These are phyloP conservation scores for Hemaris fuciformis DNA, from an alignment of 2,888 invertebrate genomes.

Conservation along the genomic window DNA sequence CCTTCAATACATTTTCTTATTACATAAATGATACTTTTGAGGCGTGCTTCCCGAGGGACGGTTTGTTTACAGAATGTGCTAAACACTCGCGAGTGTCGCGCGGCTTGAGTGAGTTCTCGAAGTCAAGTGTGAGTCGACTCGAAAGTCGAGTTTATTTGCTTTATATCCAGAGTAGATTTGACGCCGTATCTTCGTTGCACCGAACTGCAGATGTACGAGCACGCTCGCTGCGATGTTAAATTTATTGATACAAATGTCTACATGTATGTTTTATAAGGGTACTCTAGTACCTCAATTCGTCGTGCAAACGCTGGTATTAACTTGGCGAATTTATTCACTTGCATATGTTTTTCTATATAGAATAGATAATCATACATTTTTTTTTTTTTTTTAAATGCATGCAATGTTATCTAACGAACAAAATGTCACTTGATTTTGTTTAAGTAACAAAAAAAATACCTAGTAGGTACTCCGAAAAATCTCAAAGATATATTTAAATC, in stretches of 20 bases:
- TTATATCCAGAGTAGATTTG: conserved; percentile 66
- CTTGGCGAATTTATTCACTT: background rate
- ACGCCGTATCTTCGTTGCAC: conserved; percentile 24
- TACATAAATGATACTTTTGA: conserved; percentile 32
- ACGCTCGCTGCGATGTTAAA: background rate
- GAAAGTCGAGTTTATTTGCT: conserved; percentile 67
- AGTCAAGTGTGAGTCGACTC: conserved; percentile 62
- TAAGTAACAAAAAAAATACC: too few species aligned
- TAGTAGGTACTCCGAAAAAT: too few species aligned
- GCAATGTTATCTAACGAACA: too few species aligned
- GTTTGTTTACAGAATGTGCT: conserved; percentile 66
- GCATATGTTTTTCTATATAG: too few species aligned
- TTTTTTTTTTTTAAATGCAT: too few species aligned
- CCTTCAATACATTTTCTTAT: background rate
- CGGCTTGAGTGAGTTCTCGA: conserved; percentile 47
- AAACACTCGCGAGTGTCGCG: conserved; percentile 58
- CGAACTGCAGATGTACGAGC: background rate
- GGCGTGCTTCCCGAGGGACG: conserved; percentile 47
- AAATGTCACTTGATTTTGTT: too few species aligned
- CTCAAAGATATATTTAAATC: too few species aligned
- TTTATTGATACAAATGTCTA: background rate
- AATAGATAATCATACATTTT: too few species aligned
- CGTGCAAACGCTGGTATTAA: background rate
- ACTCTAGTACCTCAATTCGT: background rate
- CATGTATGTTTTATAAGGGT: background rate